Conservation (phyloP, 1,140 invertebrate genomes). For the Camponotus floridanus region DNA sequence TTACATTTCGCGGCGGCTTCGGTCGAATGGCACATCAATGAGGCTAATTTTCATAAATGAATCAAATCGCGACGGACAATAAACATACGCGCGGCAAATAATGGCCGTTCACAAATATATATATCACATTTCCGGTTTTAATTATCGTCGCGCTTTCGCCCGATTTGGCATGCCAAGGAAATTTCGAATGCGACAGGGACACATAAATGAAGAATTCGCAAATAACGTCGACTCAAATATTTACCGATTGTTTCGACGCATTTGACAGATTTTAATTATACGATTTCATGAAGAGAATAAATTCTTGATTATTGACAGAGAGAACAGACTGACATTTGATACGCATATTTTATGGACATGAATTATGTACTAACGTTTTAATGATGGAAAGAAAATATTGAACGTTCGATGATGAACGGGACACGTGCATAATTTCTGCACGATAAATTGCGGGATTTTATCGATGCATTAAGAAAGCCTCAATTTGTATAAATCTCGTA, state of each 20-base stretch:
- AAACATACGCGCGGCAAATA: slow-evolving; percentile 28
- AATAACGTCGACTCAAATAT: slow-evolving; percentile 64
- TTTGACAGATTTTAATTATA: slow-evolving; percentile 70
- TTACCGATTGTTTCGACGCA: slow-evolving; percentile 56
- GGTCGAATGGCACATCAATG: background rate
- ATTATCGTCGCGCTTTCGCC: slow-evolving; percentile 41
- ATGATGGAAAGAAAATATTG: background rate
- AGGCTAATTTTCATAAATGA: slow-evolving; percentile 41
- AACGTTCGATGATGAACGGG: background rate
- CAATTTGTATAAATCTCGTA: background rate
- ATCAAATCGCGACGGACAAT: slow-evolving; percentile 40
- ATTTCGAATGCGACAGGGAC: background rate
- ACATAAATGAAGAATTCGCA: slow-evolving; percentile 61
- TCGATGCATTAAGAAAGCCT: background rate
- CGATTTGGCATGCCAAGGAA: slow-evolving; percentile 44
- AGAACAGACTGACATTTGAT: background rate
- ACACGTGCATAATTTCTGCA: background rate
- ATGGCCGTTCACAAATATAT: slow-evolving; percentile 3
- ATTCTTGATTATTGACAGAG: slow-evolving; percentile 43
- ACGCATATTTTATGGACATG: slow-evolving; percentile 10
- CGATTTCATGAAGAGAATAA: slow-evolving; percentile 42
- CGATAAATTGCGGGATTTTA: background rate
- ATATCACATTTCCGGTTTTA: slow-evolving; percentile 43
- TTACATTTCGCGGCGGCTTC: background rate
- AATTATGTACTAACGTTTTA: slow-evolving; percentile 20